These are phyloP conservation scores for Luehdorfia chinensis DNA, from an alignment of 1,140 invertebrate species.

Conservation along the genomic window DNA sequence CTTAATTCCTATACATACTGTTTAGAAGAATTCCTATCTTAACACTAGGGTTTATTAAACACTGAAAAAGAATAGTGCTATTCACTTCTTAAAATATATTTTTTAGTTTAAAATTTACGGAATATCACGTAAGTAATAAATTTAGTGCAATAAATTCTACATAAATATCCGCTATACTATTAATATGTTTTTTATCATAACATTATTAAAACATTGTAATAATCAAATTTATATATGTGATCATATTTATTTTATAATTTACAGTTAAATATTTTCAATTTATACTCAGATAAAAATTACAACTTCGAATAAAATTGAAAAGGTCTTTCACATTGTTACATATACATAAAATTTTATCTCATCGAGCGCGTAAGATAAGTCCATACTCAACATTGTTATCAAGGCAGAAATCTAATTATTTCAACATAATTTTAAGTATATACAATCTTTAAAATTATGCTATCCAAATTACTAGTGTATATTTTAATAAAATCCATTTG, in stretches of 20 bases:
- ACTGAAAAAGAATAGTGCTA: neutral
- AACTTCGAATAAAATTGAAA: no score
- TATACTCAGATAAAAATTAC: no score
- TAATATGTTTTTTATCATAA: no score
- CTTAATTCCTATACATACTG: slow-evolving; percentile 23
- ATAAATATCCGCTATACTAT: no score
- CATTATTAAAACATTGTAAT: no score
- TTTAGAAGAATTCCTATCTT: slow-evolving; percentile 16
- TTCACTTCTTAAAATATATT: neutral
- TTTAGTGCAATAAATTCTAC: neutral
- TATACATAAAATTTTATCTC: neutral
- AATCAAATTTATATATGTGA: no score
- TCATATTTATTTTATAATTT: no score
- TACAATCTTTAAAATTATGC: no score
- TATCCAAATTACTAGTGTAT: no score
- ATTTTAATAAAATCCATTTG: no score
- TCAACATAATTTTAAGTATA: no score
- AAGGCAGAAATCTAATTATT: neutral
- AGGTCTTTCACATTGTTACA: neutral
- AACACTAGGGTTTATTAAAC: neutral
- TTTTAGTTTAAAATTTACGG: neutral
- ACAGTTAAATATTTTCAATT: no score
- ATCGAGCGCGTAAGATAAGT: neutral
- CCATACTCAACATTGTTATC: neutral
- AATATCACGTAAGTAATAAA: neutral